phyloP scores from a whole-genome alignment of 1,140 invertebrate genomes.

The Gonioctena quinquepunctata region DNA sequence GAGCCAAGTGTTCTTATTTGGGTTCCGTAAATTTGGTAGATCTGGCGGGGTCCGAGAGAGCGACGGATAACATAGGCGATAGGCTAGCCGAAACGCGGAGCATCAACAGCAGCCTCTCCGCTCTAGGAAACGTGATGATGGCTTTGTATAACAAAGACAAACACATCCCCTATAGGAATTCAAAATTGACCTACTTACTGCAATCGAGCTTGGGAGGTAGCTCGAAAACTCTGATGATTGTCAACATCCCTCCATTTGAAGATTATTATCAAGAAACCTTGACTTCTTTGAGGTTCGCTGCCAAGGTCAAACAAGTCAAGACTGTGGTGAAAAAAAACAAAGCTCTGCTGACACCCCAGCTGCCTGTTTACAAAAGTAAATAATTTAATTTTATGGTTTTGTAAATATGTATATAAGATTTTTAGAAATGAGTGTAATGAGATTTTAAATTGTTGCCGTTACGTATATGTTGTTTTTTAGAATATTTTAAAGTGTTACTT shows the following conservation, averaged over 20 bases:
- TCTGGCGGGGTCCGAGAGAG: slow-evolving; percentile 90
- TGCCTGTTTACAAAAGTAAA: too few relatives aligned
- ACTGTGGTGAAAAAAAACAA: slow-evolving; percentile 58
- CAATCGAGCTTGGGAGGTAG: slow-evolving; percentile 90
- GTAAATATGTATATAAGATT: too few relatives aligned
- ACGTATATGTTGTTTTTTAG: too few relatives aligned
- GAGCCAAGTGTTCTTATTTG: slow-evolving; percentile 8
- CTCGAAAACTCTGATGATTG: slow-evolving; percentile 91
- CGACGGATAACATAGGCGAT: slow-evolving; percentile 76
- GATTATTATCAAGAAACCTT: slow-evolving; percentile 83
- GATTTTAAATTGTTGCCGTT: too few relatives aligned
- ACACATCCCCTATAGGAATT: slow-evolving; percentile 89
- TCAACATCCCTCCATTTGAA: slow-evolving; percentile 83
- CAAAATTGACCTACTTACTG: slow-evolving; percentile 86
- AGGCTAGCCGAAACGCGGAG: slow-evolving; percentile 86
- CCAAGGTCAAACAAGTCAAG: slow-evolving; percentile 74
- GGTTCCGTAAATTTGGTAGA: slow-evolving; percentile 87
- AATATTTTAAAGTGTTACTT: too few relatives aligned
- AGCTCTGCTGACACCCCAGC: not conserved
- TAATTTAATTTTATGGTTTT: too few relatives aligned
- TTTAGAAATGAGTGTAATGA: too few relatives aligned
- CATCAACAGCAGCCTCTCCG: slow-evolving; percentile 86
- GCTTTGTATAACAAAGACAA: slow-evolving; percentile 77
- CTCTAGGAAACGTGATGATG: slow-evolving; percentile 86
- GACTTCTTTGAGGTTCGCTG: slow-evolving; percentile 81